A percentile compares a stretch with the other conserved stretches of the same genome.
Evolutionary conservation across 2,888 invertebrate genomes (phyloP).

Genomic region (Cantharis lateralis): DNA sequence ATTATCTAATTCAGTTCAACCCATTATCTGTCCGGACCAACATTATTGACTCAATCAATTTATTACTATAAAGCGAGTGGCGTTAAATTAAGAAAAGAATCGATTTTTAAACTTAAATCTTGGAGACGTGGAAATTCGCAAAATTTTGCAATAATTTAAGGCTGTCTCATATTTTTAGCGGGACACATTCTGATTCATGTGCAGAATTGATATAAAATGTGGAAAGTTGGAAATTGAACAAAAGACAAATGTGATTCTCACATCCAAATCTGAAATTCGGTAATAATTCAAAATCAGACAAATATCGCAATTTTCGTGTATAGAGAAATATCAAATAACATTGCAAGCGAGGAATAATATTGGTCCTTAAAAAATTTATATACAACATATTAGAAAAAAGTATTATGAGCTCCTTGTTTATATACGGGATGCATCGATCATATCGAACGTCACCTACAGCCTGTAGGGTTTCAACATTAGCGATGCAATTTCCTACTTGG

Average conservation of each 20-base stretch:
- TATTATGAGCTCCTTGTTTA: constrained; percentile 6
- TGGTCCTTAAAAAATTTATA: background rate
- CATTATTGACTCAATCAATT: constrained; percentile 2
- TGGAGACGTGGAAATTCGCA: background rate
- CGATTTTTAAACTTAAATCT: background rate
- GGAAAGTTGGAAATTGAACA: constrained; percentile 43
- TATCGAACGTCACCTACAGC: constrained; percentile 34
- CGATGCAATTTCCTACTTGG: constrained; percentile 43
- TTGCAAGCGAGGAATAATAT: background rate
- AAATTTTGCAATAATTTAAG: constrained; percentile 17
- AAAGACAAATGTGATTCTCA: constrained; percentile 39
- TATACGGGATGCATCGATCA: constrained; percentile 31
- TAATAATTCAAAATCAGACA: constrained; percentile 39
- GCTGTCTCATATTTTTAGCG: constrained; percentile 31
- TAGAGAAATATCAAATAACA: constrained; percentile 2
- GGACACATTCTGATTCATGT: constrained; percentile 43
- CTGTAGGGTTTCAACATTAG: constrained; percentile 39
- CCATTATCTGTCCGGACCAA: background rate
- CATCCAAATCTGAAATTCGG: constrained; percentile 45
- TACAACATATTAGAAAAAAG: background rate
- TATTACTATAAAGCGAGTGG: background rate
- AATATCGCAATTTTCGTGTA: background rate
- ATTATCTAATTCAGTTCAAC: background rate
- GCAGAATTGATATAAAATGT: constrained; percentile 45
- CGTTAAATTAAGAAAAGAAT: background rate